phyloP scores from a whole-genome alignment of 53 echinoderm and acorn worm genomes.

The Glandiceps talaboti region DNA sequence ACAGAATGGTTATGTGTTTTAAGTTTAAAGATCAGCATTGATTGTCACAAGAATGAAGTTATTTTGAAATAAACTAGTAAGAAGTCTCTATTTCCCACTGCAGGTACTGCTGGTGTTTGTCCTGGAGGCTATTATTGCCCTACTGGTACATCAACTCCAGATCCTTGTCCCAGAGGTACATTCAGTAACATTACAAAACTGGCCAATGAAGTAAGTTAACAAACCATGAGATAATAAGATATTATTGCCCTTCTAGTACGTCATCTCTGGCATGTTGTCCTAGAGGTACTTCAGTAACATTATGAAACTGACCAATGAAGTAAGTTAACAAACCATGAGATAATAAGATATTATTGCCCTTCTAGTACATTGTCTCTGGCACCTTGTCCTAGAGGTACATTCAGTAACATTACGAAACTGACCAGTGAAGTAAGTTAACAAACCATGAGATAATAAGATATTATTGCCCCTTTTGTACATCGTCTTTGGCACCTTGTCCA shows the following conservation, averaged over 20 bases:
- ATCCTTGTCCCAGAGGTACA: slow-evolving; percentile 71
- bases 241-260: too few relatives aligned
- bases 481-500: too few relatives aligned
- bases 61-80: too few relatives aligned
- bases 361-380: slow-evolving; percentile 52
- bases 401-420: slow-evolving; percentile 81
- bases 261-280: too few relatives aligned
- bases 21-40: too few relatives aligned
- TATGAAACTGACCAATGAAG: slow-evolving; percentile 68
- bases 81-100: not conserved
- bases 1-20: too few relatives aligned
- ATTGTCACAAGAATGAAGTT: too few relatives aligned
- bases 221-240: too few relatives aligned
- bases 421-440: slow-evolving; percentile 43
- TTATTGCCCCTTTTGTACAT: too few relatives aligned
- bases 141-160: slow-evolving; percentile 56
- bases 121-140: slow-evolving; percentile 75
- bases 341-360: slow-evolving; percentile 68
- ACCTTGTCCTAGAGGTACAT: slow-evolving; percentile 78
- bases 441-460: too few relatives aligned
- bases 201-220: slow-evolving; percentile 41
- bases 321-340: too few relatives aligned
- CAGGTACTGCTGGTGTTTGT: slow-evolving; percentile 78
- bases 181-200: slow-evolving; percentile 87
- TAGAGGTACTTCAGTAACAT: too few relatives aligned